Base-by-base conservation (phyloP, 1,140 invertebrate genomes). In the Macrobrachium nipponense region DNA sequence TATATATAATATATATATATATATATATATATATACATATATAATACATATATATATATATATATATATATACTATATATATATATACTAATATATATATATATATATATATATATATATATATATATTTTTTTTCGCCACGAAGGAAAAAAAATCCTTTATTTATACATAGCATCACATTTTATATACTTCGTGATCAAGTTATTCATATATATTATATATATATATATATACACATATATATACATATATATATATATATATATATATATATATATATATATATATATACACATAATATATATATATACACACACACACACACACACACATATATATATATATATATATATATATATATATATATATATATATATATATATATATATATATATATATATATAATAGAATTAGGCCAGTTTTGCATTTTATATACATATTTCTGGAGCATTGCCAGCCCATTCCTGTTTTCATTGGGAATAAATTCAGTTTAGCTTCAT, bases 11-110 rank as follows among this genome's bases (percentile, higher is more conserved):
- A 18, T 68, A 18, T 68, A 18, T 68, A 68, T 68, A 18, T 68
- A 75, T 36, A 44, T 76, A 76, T 76, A 76, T 76, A 76, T 76
- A 44, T 44, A 76, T 76, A 76, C 51, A 76, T 44, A 76, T 76
- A 76, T 76, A n/a, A n/a, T n/a, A n/a, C n/a, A 76, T 76, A 76
- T 44, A 76, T 76, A 76, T 44, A 76, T 76, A 76, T 44, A 76
- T 76, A 76, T 44, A 76, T 76, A 76, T 44, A 76, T 76, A 76
- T 44, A 76, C n/a, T 76, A 76, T 36, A 36, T 36, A 36, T 36
- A 36, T 36, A 36, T 36, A 36, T 36, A 36, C 4, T n/a, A n/a
- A n/a, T 11, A 76, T 76, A 68, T 68, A 68, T 20, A 68, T 68
- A 68, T 7, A 23, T 70, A 36, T 12, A 23, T 70, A 12, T 12